Conservation (phyloP, 1,140 invertebrate genomes). For the Bathynomus jamesi region DNA sequence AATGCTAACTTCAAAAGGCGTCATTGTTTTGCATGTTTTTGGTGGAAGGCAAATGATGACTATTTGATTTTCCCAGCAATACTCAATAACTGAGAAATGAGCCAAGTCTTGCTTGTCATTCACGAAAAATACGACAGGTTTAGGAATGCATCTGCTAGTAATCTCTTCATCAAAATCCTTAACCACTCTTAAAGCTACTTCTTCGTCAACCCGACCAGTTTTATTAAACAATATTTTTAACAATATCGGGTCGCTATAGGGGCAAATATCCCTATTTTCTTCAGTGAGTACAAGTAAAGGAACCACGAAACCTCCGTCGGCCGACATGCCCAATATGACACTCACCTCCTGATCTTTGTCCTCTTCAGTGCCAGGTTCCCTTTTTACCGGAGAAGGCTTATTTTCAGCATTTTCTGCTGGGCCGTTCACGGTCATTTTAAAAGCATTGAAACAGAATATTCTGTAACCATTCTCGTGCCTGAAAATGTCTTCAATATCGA, state of each 20-base stretch:
- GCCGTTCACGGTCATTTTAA: neutral
- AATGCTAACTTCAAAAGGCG: neutral
- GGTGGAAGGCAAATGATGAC: slow-evolving; percentile 11
- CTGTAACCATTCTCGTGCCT: neutral
- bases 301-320: neutral
- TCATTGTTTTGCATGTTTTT: neutral
- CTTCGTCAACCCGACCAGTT: neutral
- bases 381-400: neutral
- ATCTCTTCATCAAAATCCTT: slow-evolving; percentile 8
- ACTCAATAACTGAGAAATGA: slow-evolving; percentile 10
- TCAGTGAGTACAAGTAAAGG: neutral
- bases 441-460: neutral
- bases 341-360: neutral
- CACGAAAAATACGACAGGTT: slow-evolving; percentile 13
- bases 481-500: neutral
- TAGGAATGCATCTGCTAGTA: neutral
- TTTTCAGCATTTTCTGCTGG: neutral
- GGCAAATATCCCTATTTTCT: neutral
- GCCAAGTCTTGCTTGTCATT: slow-evolving; percentile 7
- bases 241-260: neutral
- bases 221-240: neutral
- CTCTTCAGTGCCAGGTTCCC: neutral
- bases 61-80: slow-evolving; percentile 14
- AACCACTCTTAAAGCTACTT: neutral
- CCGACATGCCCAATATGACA: neutral